phyloP scores from a whole-genome alignment of 2,888 invertebrate genomes.

The Agrotis ipsilon region DNA sequence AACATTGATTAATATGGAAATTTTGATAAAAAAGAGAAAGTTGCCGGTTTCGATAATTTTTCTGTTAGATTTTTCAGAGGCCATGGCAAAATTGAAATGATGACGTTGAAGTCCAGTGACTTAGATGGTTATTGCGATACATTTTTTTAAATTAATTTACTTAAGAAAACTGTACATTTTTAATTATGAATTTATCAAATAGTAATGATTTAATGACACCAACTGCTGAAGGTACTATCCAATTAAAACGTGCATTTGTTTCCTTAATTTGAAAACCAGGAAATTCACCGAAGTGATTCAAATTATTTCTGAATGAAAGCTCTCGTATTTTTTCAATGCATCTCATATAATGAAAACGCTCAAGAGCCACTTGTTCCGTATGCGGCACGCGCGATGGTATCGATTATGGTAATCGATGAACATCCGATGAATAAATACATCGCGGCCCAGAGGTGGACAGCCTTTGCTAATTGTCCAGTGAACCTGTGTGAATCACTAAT shows the following conservation, averaged over 20 bases:
- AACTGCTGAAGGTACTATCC: not conserved
- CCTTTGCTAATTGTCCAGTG: conserved; percentile 91
- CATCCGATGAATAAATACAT: conserved; percentile 91
- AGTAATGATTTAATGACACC: not conserved
- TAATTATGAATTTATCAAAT: not conserved
- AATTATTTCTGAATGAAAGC: conserved; percentile 64
- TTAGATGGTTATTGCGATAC: not conserved
- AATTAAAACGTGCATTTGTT: not conserved
- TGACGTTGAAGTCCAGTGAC: not conserved
- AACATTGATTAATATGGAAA: conserved; percentile 24
- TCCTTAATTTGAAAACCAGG: conserved; percentile 21
- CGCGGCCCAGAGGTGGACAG: conserved; percentile 89
- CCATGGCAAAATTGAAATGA: not conserved
- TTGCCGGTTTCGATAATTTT: not conserved
- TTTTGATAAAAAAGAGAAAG: no score
- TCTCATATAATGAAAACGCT: conserved; percentile 81
- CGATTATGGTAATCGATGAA: conserved; percentile 90
- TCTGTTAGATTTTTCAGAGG: not conserved
- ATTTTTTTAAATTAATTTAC: not conserved
- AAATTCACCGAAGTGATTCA: conserved; percentile 39
- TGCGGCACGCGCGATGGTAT: conserved; percentile 88
- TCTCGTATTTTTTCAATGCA: conserved; percentile 72
- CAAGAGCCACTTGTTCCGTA: conserved; percentile 82
- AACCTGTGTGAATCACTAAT: conserved; percentile 89
- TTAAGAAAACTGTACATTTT: not conserved